Evolutionary conservation across 2,888 invertebrate genomes (phyloP), one percentile per base, ranked within the genome.

Genomic region (Cerceris ruficornis): DNA sequence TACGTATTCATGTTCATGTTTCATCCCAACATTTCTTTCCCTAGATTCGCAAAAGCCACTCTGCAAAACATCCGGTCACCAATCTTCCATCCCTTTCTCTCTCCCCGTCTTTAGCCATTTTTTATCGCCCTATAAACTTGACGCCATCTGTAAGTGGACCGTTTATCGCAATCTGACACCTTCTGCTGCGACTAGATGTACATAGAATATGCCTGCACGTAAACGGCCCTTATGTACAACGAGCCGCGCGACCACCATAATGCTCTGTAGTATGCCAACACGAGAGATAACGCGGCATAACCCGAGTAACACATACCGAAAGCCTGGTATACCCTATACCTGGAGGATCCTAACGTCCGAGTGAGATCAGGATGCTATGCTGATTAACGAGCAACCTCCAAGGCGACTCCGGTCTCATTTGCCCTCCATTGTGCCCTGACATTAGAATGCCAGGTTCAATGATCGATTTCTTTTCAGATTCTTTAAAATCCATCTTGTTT

Each of bases 221-320:
- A 61, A 77, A 70, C 70, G 74, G 57, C 49, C 42, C 61, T 69
- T 76, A 72, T 78, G 72, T 78, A 78, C 78, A 66, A 76, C 66
- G 71, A 58, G 77, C 68, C 52, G 70, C 77, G 62, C 75, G 69
- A 79, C 79, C 79, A 80, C 72, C 75, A 75, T 80, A 83, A 83
- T 81, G 80, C 81, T 67, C 72, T 84, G 85, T 75, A 77, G 79
- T 82, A 75, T 73, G 80, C 78, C 81, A 77, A 75, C 76, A 58
- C 80, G 74, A 73, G 86, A 85, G 85, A 87, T 84, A 87, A 87
- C 86, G 77, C 78, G 70, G 76, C 69, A 82, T 84, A 83, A 83
- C 82, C 74, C 50, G 71, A 69, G 72, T 72, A 77, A 69, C 78
- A 67, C 71, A 57, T 61, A 68, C 66, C 55, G 54, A 42, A 42